Base-by-base conservation (phyloP, 1,140 invertebrate species). In the Sitophilus oryzae region DNA sequence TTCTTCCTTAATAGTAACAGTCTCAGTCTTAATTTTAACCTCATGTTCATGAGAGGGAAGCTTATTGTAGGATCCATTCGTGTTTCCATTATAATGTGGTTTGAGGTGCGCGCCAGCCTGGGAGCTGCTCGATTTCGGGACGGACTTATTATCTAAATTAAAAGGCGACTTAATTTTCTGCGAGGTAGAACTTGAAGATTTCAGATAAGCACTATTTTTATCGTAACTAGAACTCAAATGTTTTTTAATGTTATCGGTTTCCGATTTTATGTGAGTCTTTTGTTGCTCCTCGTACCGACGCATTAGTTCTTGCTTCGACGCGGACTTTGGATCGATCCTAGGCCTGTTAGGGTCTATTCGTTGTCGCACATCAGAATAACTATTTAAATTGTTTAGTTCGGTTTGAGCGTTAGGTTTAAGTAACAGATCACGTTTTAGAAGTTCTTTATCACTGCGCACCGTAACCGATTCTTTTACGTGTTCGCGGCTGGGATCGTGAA, bases 111-210 rank as follows among this genome's bases (percentile, higher is more conserved):
- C 22, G 40, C 11, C 22, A 49, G 36, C 19, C 18, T 40, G 46
- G 10, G 11, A 53, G 9, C 35, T 23, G 43, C 20, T 61, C 34
- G 45, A 47, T 52, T 67, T 71, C 14, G 61, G 68, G 65, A 67
- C 66, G 63, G 66, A 68, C 61, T 71, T 71, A 49, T 56, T 52
- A 56, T 69, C 67, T 55, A 62, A 37, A 55, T 43, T 50, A 52
- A 64, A 67, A 61, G 66, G 63, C 59, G 66, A 64, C 44, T 67
- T 71, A 37, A 60, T 46, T 66, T 68, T 69, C 40, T 66, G 66
- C 57, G 68, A 70, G 63, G 67, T 68, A 69, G 62, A 59, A 52
- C 63, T 62, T 50, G 61, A 43, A 48, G 55, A 57, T 65, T 66
- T 53, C 48, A 59, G 42, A 49, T 61, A 62, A 53, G 41, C 40